Evolutionary conservation across 2,888 invertebrate genomes (phyloP), one percentile per base, ranked within the genome.

Genomic region (Toxonevra muliebris): DNA sequence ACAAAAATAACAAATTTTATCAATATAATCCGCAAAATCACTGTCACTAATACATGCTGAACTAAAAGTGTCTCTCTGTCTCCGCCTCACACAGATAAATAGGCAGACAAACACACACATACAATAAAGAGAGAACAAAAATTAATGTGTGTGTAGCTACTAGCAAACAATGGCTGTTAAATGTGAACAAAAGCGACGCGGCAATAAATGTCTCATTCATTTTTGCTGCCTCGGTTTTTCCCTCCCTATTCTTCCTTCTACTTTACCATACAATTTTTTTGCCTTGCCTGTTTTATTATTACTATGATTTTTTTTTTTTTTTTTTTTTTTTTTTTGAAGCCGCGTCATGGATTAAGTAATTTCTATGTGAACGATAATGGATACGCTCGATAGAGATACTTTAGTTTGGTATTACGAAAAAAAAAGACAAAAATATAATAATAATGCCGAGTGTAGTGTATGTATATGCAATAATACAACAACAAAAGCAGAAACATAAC

Each of bases 281-380:
- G n/a, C n/a, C n/a, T n/a, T n/a, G n/a, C n/a, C n/a, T n/a, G n/a
- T n/a, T n/a, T n/a, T n/a, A n/a, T n/a, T n/a, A n/a, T n/a, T n/a
- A n/a, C 41, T 50, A 13, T 3, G 12, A 40, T 45, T 54, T 30
- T 30, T 30, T 54, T 43, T 45, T 45, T 45, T 19, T 13, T 53
- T 43, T 54, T 43, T 53, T 61, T 67, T 42, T 42, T 20, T 55
- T 30, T 43, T 45, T 50, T 42, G 58, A 55, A 58, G 53, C 57
- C 64, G 53, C 53, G 55, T 30, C 43, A 61, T 61, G 68, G 68
- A 68, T 68, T 68, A 68, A 68, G 64, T 57, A 68, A 68, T 65
- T 68, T 65, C 50, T 61, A 50, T 64, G 52, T 62, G 61, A 61
- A 66, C 54, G 54, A 61, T 57, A 61, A 66, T 66, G 48, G 20